Base-by-base conservation (phyloP, 2,797 vertebrate genomes). In the Gobionotothen gibberifrons region DNA sequence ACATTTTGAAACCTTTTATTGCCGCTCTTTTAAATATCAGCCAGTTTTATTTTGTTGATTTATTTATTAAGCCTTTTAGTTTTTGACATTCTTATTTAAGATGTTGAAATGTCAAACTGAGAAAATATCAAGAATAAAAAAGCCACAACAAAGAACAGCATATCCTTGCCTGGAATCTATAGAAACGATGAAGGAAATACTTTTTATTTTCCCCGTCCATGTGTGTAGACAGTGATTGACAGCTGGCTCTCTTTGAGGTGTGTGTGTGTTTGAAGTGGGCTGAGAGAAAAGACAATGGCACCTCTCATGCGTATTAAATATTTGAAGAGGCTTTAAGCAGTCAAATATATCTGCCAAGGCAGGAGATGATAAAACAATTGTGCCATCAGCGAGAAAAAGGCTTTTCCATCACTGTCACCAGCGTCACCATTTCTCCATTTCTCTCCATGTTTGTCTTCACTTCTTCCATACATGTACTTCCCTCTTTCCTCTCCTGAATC, bases 301-400 rank as follows among this genome's bases (percentile, higher is more conserved):
- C 69, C 74, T 85, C 77, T 86, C 72, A 70, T 72, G 74, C 60
- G 74, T 69, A 77, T 87, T 72, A 79, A 85, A 89, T 88, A 87
- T 92, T 88, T 89, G 65, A 89, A 85, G 69, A 86, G 76, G 84
- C 68, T 93, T 87, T 64, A 84, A 85, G 72, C 62, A 82, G 68
- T 74, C 66, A 70, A 79, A 75, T 63, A 58, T 79, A 76, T 75
- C 57, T 76, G 79, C 66, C 63, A 29, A 71, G 58, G 62, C 56
- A 56, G 72, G 67, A 72, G 83, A 89, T 32, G 65, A 68, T 77
- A 74, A 84, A 75, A 66, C 44, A 57, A 66, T 64, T 54, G 72
- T 29, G 65, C 69, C 32, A 68, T 53, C 61, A 74, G 58, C n/a
- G 19, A 71, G 39, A 54, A 66, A 74, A 79, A 42, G 9, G 47